Conservation (phyloP, 2,113 vertebrate genomes). For the Gadus macrocephalus region DNA sequence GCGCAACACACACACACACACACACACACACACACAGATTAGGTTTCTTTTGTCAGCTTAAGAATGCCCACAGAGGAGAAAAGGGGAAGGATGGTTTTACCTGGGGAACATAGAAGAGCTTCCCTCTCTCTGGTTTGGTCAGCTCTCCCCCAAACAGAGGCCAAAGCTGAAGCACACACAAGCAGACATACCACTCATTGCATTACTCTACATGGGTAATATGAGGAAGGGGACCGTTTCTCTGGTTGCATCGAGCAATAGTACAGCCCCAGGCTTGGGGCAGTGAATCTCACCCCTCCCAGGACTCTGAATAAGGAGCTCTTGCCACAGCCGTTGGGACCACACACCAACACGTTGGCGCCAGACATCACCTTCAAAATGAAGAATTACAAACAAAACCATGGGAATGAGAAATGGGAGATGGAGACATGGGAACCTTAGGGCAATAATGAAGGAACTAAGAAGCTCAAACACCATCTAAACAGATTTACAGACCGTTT, state of each 20-base stretch:
- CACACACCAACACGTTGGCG: slow-evolving; percentile 95
- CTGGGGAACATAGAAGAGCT: slow-evolving; percentile 98
- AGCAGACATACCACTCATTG: background rate
- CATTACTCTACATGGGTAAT: background rate
- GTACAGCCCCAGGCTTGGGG: background rate
- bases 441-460: too few species aligned
- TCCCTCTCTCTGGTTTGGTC: slow-evolving; percentile 94
- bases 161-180: slow-evolving; percentile 79
- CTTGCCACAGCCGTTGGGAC: slow-evolving; percentile 97
- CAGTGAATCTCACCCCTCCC: slow-evolving; percentile 79
- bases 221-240: background rate
- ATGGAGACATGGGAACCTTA: background rate
- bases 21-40: background rate
- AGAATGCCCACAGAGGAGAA: too few species aligned
- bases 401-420: background rate
- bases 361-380: slow-evolving; percentile 83
- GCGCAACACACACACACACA: slow-evolving; percentile 7
- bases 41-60: background rate
- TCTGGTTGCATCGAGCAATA: background rate
- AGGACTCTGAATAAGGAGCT: slow-evolving; percentile 95
- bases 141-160: slow-evolving; percentile 91
- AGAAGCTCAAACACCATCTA: too few species aligned
- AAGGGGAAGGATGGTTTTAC: slow-evolving; percentile 59
- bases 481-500: too few species aligned
- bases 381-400: background rate